Percentiles rank a stretch among this genome's conserved stretches.
Conservation (phyloP, 2,888 invertebrate genomes). For the Callyntrura guangdongensis region DNA sequence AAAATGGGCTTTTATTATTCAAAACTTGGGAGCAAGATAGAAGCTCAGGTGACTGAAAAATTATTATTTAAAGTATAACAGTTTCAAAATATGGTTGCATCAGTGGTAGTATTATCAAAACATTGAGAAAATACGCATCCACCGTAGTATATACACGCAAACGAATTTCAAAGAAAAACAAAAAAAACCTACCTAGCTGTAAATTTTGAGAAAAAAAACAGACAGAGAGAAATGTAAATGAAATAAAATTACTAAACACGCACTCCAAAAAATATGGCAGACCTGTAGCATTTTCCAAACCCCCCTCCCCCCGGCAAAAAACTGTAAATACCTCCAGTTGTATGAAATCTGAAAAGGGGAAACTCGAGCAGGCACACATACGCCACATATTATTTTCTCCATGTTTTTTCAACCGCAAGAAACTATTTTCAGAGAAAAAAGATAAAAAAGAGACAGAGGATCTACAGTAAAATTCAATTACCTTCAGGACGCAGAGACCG, state of each 20-base stretch:
- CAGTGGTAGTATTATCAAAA: constrained; percentile 17
- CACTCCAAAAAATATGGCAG: constrained; percentile 19
- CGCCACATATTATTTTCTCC: constrained; percentile 36
- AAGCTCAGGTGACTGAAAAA: constrained; percentile 72
- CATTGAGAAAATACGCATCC: not conserved
- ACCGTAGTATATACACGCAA: too few species aligned
- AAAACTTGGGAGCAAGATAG: constrained; percentile 56
- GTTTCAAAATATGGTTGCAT: not conserved
- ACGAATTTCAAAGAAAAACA: constrained; percentile 12
- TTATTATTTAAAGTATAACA: constrained; percentile 40
- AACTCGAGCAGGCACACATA: not conserved
- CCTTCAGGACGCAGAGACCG: constrained; percentile 5
- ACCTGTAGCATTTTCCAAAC: not conserved
- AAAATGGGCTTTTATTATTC: constrained; percentile 73
- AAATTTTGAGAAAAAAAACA: constrained; percentile 16
- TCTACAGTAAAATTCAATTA: constrained; percentile 69
- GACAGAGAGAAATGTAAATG: constrained; percentile 45
- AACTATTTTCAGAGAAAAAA: not conserved
- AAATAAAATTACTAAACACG: constrained; percentile 58
- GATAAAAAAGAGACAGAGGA: constrained; percentile 58
- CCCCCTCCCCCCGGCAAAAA: not conserved
- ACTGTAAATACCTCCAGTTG: constrained; percentile 8
- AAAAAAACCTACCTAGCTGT: not conserved
- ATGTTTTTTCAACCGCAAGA: constrained; percentile 12
- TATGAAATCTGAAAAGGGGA: not conserved